These are phyloP conservation scores for Cephalopholis sonnerati DNA, from an alignment of 2,113 vertebrate species.

Conservation along the genomic window DNA sequence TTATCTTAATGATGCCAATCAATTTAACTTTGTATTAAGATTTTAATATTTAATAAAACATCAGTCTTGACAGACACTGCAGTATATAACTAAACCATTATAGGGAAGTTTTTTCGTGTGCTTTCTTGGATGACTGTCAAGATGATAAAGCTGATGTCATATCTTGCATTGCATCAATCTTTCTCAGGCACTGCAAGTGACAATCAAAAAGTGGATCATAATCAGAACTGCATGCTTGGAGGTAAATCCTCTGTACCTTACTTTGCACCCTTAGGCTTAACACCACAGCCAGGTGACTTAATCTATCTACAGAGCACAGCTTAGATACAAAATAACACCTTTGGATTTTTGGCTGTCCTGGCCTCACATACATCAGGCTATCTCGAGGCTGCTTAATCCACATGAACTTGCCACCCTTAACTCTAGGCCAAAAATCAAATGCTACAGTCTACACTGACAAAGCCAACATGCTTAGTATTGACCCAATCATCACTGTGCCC, in stretches of 20 bases:
- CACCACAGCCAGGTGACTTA: slow-evolving; percentile 49
- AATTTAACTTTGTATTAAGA: neutral
- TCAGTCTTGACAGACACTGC: neutral
- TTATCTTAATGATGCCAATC: neutral
- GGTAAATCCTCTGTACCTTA: slow-evolving; percentile 32
- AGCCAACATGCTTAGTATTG: neutral
- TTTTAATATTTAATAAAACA: neutral
- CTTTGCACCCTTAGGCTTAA: slow-evolving; percentile 27
- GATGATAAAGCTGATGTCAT: neutral
- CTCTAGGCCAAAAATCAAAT: slow-evolving; percentile 23
- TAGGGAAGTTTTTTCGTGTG: neutral
- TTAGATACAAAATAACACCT: slow-evolving; percentile 59
- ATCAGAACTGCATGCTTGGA: slow-evolving; percentile 2
- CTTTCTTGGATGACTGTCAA: neutral
- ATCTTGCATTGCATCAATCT: neutral
- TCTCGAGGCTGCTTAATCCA: slow-evolving; percentile 54
- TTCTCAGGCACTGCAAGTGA: slow-evolving; percentile 16
- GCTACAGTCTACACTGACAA: neutral
- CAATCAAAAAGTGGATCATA: slow-evolving; percentile 10
- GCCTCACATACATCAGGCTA: slow-evolving; percentile 36
- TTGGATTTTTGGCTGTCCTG: slow-evolving; percentile 46
- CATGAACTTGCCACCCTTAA: slow-evolving; percentile 8
- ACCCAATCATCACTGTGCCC: neutral
- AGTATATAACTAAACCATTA: neutral
- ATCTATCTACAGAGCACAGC: slow-evolving; percentile 54